phyloP scores from a whole-genome alignment of 1,140 invertebrate genomes.

The Calycopis cecrops region DNA sequence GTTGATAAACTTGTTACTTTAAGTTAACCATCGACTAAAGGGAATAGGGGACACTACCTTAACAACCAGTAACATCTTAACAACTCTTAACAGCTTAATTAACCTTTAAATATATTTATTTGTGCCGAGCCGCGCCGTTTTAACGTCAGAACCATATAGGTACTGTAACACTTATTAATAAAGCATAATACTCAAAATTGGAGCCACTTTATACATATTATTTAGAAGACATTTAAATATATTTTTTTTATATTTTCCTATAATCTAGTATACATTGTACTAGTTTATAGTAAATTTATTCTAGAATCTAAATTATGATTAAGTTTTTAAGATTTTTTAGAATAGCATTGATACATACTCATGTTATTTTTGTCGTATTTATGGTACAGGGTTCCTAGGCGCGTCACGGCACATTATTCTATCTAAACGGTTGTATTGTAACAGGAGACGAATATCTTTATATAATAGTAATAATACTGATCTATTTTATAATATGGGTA shows the following conservation, averaged over 20 bases:
- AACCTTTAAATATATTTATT: background rate
- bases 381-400: background rate
- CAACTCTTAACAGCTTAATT: constrained; percentile 37
- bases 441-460: constrained; percentile 42
- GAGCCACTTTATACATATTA: no score
- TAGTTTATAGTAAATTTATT: no score
- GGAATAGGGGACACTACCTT: constrained; percentile 45
- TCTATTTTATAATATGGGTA: constrained; percentile 1
- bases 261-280: no score
- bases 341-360: no score
- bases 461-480: constrained; percentile 29
- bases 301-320: no score
- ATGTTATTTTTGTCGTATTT: no score
- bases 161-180: no score
- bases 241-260: no score
- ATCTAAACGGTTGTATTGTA: background rate
- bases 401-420: background rate
- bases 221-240: no score
- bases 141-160: no score
- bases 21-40: constrained; percentile 55
- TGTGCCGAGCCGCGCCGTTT: background rate
- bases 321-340: no score
- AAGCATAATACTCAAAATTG: no score
- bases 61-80: constrained; percentile 48
- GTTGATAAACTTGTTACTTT: constrained; percentile 28